A percentile compares a stretch with the other conserved stretches of the same genome.
Evolutionary conservation across 2,888 invertebrate genomes (phyloP).

Genomic region (Clunio marinus): DNA sequence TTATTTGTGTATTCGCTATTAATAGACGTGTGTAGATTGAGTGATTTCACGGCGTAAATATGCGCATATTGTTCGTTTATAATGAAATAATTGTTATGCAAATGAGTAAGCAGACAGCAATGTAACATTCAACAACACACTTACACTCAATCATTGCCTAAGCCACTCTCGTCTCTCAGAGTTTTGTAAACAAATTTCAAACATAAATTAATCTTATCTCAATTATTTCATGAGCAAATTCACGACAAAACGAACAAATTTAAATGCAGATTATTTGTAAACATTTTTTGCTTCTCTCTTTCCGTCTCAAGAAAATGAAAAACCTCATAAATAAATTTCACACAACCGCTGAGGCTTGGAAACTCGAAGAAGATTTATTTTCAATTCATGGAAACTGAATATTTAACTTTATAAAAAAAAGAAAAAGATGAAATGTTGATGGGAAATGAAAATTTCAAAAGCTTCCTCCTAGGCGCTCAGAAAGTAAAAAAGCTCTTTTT

Average conservation of each 20-base stretch:
- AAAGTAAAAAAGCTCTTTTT: too few relatives aligned
- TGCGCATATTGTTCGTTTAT: not conserved
- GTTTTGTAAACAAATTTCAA: not conserved
- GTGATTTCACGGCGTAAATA: constrained; percentile 4
- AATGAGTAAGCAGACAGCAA: constrained; percentile 15
- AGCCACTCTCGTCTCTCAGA: too few relatives aligned
- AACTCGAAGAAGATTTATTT: too few relatives aligned
- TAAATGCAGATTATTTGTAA: constrained; percentile 10
- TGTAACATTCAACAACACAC: constrained; percentile 2
- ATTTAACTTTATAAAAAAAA: too few relatives aligned
- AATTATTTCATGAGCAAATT: constrained; percentile 21
- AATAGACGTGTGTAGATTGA: not conserved
- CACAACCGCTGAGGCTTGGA: too few relatives aligned
- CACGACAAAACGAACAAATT: not conserved
- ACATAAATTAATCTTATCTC: not conserved
- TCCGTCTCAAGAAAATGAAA: not conserved
- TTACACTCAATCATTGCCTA: too few relatives aligned
- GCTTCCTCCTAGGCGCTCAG: too few relatives aligned
- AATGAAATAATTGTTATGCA: constrained; percentile 20
- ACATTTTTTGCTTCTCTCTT: too few relatives aligned
- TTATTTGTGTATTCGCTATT: too few relatives aligned
- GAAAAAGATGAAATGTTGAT: too few relatives aligned
- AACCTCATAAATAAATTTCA: constrained; percentile 3
- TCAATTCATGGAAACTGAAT: too few relatives aligned
- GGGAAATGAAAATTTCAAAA: too few relatives aligned